phyloP scores from a whole-genome alignment of 2,113 vertebrate genomes.

The cattle (Bos taurus) region ARS-UCD2.0 NC_037346.1:971001-971500 shows the following conservation, averaged over 20 bases:
- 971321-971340: neutral
- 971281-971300: conserved; percentile 56
- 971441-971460: conserved; percentile 49
- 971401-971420: neutral
- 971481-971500: conserved; percentile 63
- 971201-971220: neutral
- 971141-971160: neutral
- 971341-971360: conserved; percentile 69
- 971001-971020: neutral
- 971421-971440: conserved; percentile 46
- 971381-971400: conserved; percentile 47
- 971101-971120: conserved; percentile 51
- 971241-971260: neutral
- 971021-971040: neutral
- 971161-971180: neutral
- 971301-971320: conserved; percentile 58
- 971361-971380: conserved; percentile 49
- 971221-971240: neutral
- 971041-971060: neutral
- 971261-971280: neutral
- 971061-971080: neutral
- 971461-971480: conserved; percentile 54
- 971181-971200: neutral
- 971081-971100: neutral
- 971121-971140: neutral